Conservation (phyloP, 2,888 invertebrate genomes). For the Pseudococcus viburni region DNA sequence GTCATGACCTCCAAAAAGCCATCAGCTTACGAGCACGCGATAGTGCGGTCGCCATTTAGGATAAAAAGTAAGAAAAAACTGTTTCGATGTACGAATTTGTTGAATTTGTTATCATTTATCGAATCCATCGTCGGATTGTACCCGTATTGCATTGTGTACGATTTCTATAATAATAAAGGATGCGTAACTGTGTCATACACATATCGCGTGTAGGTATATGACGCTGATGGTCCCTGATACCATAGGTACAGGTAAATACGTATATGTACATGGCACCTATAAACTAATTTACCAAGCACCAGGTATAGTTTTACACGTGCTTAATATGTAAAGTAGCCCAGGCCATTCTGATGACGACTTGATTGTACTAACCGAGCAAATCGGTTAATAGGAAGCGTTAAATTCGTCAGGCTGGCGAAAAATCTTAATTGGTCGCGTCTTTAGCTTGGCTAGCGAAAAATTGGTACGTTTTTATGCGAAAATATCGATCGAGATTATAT, state of each 20-base stretch:
- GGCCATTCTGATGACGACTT: not conserved
- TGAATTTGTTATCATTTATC: not conserved
- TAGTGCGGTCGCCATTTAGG: not conserved
- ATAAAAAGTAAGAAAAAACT: not conserved
- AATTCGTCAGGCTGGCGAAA: not conserved
- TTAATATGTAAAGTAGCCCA: slow-evolving; percentile 10
- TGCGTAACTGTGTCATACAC: slow-evolving; percentile 24
- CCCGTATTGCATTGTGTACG: not conserved
- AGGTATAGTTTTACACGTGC: not conserved
- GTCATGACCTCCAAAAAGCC: slow-evolving; percentile 40
- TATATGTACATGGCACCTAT: not conserved
- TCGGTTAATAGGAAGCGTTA: not conserved
- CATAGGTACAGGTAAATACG: not conserved
- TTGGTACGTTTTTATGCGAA: not conserved
- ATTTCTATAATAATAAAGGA: slow-evolving; percentile 29
- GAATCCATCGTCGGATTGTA: not conserved
- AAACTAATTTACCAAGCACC: not conserved
- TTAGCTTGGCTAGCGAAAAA: not conserved
- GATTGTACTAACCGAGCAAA: not conserved
- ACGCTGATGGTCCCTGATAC: not conserved
- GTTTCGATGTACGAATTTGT: not conserved
- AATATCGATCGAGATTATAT: not conserved
- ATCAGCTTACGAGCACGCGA: slow-evolving; percentile 24
- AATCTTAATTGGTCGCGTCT: not conserved
- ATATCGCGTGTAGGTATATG: not conserved